A percentile compares a stretch with the other conserved stretches of the same genome.
Evolutionary conservation across 2,113 vertebrate genomes (phyloP).

Genomic region (Megaleporinus macrocephalus): DNA sequence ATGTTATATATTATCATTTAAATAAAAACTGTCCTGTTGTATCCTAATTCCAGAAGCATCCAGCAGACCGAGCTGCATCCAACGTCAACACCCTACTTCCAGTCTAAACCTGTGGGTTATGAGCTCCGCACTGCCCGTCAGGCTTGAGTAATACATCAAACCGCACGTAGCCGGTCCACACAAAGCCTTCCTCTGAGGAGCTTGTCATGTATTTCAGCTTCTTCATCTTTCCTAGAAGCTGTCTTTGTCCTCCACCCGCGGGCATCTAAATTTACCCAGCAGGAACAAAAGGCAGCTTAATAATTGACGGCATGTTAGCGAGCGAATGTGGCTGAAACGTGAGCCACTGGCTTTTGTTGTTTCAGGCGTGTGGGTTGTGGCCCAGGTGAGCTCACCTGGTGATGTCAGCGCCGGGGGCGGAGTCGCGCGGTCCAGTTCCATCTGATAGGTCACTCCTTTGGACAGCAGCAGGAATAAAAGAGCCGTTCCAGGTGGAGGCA

Average conservation of each 20-base stretch:
- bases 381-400: constrained; percentile 56
- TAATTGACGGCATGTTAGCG: constrained; percentile 59
- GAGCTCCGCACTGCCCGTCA: background rate
- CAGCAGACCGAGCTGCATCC: background rate
- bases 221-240: constrained; percentile 36
- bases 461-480: constrained; percentile 60
- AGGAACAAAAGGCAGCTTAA: constrained; percentile 64
- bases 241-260: constrained; percentile 31
- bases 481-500: background rate
- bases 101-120: background rate
- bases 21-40: background rate
- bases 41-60: background rate
- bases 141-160: constrained; percentile 26
- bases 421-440: constrained; percentile 15
- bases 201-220: constrained; percentile 6
- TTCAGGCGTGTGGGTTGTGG: constrained; percentile 43
- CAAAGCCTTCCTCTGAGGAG: background rate
- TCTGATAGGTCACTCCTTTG: constrained; percentile 55
- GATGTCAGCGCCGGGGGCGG: constrained; percentile 56
- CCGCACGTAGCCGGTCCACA: background rate
- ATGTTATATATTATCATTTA: too few relatives aligned
- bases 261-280: constrained; percentile 72
- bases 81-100: background rate
- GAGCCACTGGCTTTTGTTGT: constrained; percentile 51
- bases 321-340: constrained; percentile 55